These are phyloP conservation scores for Coptotermes formosanus DNA, from an alignment of 1,140 invertebrate species.

Conservation along the genomic window DNA sequence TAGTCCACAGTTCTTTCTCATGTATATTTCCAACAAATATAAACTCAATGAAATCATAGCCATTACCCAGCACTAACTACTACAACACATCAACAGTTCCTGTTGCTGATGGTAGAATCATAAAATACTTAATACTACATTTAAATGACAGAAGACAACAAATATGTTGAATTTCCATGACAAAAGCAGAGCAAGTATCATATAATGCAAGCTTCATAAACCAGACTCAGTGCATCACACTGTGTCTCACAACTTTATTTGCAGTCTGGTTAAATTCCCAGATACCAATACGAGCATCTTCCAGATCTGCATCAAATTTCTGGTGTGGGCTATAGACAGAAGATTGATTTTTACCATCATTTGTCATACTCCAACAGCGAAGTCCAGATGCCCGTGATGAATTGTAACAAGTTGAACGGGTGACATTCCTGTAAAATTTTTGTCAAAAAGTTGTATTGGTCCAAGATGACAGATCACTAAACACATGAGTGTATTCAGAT, in stretches of 20 bases:
- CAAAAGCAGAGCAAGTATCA: background rate
- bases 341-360: background rate
- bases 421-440: background rate
- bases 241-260: background rate
- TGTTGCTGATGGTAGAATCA: too few species aligned
- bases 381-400: background rate
- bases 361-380: background rate
- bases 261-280: slow-evolving; percentile 19
- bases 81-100: too few species aligned
- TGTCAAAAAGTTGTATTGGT: background rate
- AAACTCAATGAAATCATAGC: too few species aligned
- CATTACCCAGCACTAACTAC: too few species aligned
- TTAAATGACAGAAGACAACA: too few species aligned
- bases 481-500: too few species aligned
- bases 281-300: slow-evolving; percentile 23
- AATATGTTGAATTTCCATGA: background rate
- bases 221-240: background rate
- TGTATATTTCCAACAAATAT: too few species aligned
- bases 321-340: background rate
- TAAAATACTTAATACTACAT: too few species aligned
- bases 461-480: too few species aligned
- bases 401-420: background rate
- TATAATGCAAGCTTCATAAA: background rate
- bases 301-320: slow-evolving; percentile 24
- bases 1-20: too few species aligned